Percentiles rank a stretch among this genome's conserved stretches.
phyloP scores from a whole-genome alignment of 92 coral and sea anemone species.

The Isaurus tuberculatus region DNA sequence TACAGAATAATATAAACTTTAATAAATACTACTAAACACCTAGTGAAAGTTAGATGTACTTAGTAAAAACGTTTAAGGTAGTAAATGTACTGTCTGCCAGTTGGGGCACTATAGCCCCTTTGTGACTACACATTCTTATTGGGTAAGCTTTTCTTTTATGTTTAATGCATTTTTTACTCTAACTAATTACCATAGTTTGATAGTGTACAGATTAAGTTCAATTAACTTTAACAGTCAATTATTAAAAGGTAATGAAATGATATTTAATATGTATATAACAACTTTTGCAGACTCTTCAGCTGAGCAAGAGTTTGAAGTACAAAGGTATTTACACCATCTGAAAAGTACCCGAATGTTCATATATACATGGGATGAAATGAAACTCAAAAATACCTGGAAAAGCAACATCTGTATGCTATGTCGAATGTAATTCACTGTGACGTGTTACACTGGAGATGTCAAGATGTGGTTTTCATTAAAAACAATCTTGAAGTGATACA shows the following conservation, averaged over 20 bases:
- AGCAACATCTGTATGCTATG: constrained; percentile 11
- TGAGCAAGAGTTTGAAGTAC: not conserved
- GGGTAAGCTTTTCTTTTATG: not conserved
- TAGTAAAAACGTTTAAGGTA: not conserved
- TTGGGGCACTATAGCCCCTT: not conserved
- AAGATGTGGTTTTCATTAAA: not conserved
- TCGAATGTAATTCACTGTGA: constrained; percentile 3
- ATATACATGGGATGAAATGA: not conserved
- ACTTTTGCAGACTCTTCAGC: constrained; percentile 4
- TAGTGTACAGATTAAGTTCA: not conserved
- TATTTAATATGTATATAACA: not conserved
- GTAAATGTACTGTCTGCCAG: not conserved
- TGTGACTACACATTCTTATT: not conserved
- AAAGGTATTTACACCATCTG: not conserved
- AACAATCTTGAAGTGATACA: not conserved
- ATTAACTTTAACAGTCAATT: not conserved
- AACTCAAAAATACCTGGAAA: not conserved
- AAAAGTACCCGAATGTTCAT: not conserved
- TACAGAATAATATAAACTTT: constrained; percentile 12
- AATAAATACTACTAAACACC: not conserved
- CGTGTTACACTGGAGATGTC: not conserved
- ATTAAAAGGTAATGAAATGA: not conserved
- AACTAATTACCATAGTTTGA: not conserved
- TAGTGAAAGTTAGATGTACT: not conserved
- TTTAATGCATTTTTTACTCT: not conserved